Evolutionary conservation across 2,113 vertebrate species (phyloP).

Genomic region (Proterorhinus semilunaris): DNA sequence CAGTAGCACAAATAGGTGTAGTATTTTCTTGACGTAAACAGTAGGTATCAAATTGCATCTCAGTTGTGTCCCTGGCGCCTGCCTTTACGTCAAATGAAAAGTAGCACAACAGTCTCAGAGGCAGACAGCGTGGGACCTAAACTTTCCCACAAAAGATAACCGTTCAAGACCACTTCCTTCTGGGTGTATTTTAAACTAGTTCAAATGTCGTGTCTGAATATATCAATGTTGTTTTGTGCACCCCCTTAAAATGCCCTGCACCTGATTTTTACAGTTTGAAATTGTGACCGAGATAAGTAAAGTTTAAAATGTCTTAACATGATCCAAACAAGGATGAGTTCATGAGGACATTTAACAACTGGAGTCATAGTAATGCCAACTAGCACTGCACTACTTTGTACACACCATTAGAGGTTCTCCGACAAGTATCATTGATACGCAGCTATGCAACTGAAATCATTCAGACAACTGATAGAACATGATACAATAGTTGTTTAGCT

Average conservation of each 20-base stretch:
- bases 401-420: no score
- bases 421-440: no score
- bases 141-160: conserved; percentile 14
- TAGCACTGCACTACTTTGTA: no score
- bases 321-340: no score
- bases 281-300: no score
- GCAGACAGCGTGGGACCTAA: conserved; percentile 56
- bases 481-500: neutral
- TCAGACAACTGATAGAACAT: no score
- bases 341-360: no score
- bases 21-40: neutral
- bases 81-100: conserved; percentile 20
- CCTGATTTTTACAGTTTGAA: no score
- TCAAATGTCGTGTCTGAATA: neutral
- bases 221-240: neutral
- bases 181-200: neutral
- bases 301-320: no score
- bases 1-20: neutral
- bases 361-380: no score
- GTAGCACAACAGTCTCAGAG: neutral
- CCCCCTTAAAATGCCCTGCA: neutral
- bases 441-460: no score
- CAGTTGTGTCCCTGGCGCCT: neutral
- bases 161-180: conserved; percentile 5
- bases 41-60: neutral